Percentiles rank a stretch among this genome's conserved stretches.
phyloP scores from a whole-genome alignment of 2,888 invertebrate species.

The Elysia crispata region DNA sequence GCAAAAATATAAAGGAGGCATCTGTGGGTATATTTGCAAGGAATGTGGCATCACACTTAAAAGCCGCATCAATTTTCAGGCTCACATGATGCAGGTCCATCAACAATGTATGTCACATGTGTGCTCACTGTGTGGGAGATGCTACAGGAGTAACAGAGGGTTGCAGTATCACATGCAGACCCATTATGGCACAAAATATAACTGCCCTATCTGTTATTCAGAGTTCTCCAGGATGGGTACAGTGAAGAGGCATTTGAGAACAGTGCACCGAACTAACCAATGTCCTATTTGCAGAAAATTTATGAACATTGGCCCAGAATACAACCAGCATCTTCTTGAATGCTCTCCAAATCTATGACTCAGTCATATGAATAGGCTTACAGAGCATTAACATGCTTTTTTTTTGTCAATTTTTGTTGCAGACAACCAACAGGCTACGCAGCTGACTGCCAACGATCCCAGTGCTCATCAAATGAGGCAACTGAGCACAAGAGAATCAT shows the following conservation, averaged over 20 bases:
- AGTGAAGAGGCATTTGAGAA: background rate
- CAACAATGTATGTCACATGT: background rate
- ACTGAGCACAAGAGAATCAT: too few relatives aligned
- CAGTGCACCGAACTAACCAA: background rate
- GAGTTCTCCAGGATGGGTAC: background rate
- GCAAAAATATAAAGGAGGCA: too few relatives aligned
- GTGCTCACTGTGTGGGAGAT: slow-evolving; percentile 42
- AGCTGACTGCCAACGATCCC: too few relatives aligned
- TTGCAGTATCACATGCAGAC: slow-evolving; percentile 38
- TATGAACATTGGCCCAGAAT: slow-evolving; percentile 11
- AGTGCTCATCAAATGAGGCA: too few relatives aligned
- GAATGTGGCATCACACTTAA: background rate
- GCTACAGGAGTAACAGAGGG: slow-evolving; percentile 36
- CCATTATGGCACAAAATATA: slow-evolving; percentile 33
- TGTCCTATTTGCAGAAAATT: background rate
- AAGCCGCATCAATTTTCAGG: background rate
- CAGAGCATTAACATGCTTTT: too few relatives aligned
- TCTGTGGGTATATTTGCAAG: too few relatives aligned
- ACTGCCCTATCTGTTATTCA: slow-evolving; percentile 9
- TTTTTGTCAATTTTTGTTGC: too few relatives aligned
- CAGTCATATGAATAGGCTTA: too few relatives aligned
- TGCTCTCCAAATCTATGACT: background rate
- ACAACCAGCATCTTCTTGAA: slow-evolving; percentile 10
- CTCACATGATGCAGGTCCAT: background rate
- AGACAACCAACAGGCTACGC: too few relatives aligned